Evolutionary conservation across 92 coral and sea anemone species (phyloP).

Genomic region (Porites divaricata): DNA sequence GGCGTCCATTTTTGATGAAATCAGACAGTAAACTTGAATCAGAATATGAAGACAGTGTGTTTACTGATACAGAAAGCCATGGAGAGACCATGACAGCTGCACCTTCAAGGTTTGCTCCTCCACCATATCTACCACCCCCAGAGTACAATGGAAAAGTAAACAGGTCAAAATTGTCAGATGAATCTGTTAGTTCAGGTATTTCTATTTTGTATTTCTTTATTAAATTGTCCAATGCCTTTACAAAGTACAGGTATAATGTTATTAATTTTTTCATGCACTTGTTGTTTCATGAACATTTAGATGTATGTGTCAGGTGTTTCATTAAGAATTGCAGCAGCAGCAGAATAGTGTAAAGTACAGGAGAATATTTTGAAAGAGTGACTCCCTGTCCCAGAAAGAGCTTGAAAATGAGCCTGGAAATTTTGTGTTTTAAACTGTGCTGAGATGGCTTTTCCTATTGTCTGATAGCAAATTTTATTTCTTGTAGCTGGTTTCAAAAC

Average conservation of each 20-base stretch:
- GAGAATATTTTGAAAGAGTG: no score
- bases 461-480: no score
- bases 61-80: constrained; percentile 56
- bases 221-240: neutral
- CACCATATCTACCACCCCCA: constrained; percentile 78
- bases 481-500: no score
- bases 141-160: constrained; percentile 63
- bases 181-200: constrained; percentile 47
- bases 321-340: no score
- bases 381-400: no score
- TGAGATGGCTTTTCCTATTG: no score
- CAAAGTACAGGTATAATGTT: neutral
- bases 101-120: constrained; percentile 51
- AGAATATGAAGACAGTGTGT: constrained; percentile 73
- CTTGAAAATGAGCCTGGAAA: no score
- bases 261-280: no score
- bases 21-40: constrained; percentile 60
- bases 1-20: constrained; percentile 57
- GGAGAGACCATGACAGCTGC: constrained; percentile 22
- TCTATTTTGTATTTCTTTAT: neutral
- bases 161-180: constrained; percentile 54
- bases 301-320: no score
- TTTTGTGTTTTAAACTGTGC: no score
- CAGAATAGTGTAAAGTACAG: no score
- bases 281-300: no score